Evolutionary conservation across 2,888 invertebrate species (phyloP), one percentile per base, ranked within the genome.

Genomic region (Eledona agricola): DNA sequence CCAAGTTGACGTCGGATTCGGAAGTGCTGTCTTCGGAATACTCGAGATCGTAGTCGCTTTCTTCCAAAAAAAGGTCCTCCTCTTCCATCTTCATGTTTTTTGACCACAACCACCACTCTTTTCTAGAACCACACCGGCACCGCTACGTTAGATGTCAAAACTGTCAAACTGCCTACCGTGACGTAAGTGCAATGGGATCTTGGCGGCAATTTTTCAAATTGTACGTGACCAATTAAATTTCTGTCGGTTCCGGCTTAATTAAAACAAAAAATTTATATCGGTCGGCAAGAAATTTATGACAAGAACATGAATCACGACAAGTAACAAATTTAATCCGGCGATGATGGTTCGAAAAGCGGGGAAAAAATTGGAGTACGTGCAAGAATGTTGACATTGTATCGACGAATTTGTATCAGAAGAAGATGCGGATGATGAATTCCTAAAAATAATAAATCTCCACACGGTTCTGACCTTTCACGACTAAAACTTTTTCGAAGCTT

Each of bases 1-100:
- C 99, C 57, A 99, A 80, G 78, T 98, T 97, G 6, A 99, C 98
- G 80, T 99, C 98, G 0, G 98, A 97, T 73, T 99, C 99, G 0
- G 96, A 96, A 70, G 96, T 96, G 68, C 96, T 96, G 71, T 99
- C 98, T 78, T 99, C 98, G 0, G 97, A 97, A 77, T 98, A 99
- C 80, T 97, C 97, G 85, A 96, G 81, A 67, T 94, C 96, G 75
- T 96, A 97, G 76, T 96, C 94, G 31, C 31, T 42, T 31, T 42
- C 42, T 29, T 42, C 29, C 6, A 31, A 31, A 4, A 31, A 9
- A 12, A 29, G 12, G 6, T 42, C 42, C 9, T 19, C 29, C 6
- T 29, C 29, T 29, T 42, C 29, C 42, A 29, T 42, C 13, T 6
- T 7, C 4, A 19, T 4, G 3, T 19, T 5, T 19, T 3, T 5